These are phyloP conservation scores for Priocnemis perturbator DNA, from an alignment of 2,888 invertebrate genomes.

Conservation along the genomic window DNA sequence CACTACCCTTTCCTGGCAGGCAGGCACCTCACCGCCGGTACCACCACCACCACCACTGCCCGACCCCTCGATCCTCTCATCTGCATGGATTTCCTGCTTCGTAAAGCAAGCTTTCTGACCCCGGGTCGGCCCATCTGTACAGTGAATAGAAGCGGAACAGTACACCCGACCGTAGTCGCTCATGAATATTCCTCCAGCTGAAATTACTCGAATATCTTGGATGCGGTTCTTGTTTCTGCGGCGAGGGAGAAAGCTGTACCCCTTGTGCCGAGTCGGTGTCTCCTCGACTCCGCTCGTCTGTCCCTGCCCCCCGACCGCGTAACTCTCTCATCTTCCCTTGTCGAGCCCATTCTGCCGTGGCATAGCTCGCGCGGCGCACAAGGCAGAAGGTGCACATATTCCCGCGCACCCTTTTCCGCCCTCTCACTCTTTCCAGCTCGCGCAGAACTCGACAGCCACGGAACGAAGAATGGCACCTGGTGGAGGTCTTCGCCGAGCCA, in stretches of 20 bases:
- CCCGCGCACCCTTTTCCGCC: too few species aligned
- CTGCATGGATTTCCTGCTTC: constrained; percentile 70
- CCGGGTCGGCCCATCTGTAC: constrained; percentile 56
- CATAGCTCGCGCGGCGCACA: neutral
- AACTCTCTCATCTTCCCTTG: constrained; percentile 15
- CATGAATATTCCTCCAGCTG: constrained; percentile 71
- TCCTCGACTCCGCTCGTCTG: constrained; percentile 14
- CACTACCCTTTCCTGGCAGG: neutral
- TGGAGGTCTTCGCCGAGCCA: neutral
- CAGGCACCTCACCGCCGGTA: neutral
- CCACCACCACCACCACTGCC: constrained; percentile 11
- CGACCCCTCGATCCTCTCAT: constrained; percentile 48
- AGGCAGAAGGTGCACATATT: too few species aligned
- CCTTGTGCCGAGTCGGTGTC: neutral
- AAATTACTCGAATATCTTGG: constrained; percentile 70
- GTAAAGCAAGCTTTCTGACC: constrained; percentile 67
- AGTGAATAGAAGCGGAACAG: constrained; percentile 64
- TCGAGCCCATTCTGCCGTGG: constrained; percentile 3
- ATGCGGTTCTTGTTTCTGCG: constrained; percentile 53
- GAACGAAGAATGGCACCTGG: constrained; percentile 10
- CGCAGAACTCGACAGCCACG: neutral
- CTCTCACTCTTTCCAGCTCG: neutral
- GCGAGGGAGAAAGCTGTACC: constrained; percentile 33
- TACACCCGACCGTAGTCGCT: constrained; percentile 57
- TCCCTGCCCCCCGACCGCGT: neutral